Percentiles rank a stretch among this genome's conserved stretches.
Conservation (phyloP, 2,888 invertebrate genomes). For the Sturmia bella region DNA sequence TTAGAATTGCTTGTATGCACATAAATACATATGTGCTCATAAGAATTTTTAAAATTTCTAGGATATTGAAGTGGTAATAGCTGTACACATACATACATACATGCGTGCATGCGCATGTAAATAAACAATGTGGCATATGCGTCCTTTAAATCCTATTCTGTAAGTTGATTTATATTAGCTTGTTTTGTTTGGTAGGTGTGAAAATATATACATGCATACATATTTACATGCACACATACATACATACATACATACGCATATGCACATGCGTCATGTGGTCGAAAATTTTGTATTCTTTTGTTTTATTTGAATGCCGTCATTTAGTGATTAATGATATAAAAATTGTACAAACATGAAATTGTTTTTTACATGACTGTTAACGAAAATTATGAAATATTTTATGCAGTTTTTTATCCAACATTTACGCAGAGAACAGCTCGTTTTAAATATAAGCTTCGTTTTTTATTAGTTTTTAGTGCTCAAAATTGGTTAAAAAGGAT, state of each 20-base stretch:
- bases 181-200: slow-evolving; percentile 74
- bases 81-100: too few species aligned
- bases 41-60: not conserved
- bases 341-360: slow-evolving; percentile 70
- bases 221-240: slow-evolving; percentile 69
- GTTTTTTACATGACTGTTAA: slow-evolving; percentile 71
- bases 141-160: slow-evolving; percentile 12
- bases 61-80: slow-evolving; percentile 32
- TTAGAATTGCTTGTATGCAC: slow-evolving; percentile 71
- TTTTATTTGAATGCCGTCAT: slow-evolving; percentile 70
- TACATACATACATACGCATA: slow-evolving; percentile 62
- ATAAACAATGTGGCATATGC: slow-evolving; percentile 46
- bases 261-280: slow-evolving; percentile 25
- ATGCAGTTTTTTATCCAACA: slow-evolving; percentile 72
- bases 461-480: too few species aligned
- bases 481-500: too few species aligned
- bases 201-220: slow-evolving; percentile 72
- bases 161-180: slow-evolving; percentile 1
- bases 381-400: slow-evolving; percentile 59
- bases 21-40: not conserved
- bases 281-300: slow-evolving; percentile 30
- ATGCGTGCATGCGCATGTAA: too few species aligned
- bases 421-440: not conserved
- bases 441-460: too few species aligned
- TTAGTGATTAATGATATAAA: slow-evolving; percentile 79